Percentiles rank a stretch among this genome's conserved stretches.
phyloP scores from a whole-genome alignment of 35 echinoderm and acorn worm species.

The Patiria miniata region DNA sequence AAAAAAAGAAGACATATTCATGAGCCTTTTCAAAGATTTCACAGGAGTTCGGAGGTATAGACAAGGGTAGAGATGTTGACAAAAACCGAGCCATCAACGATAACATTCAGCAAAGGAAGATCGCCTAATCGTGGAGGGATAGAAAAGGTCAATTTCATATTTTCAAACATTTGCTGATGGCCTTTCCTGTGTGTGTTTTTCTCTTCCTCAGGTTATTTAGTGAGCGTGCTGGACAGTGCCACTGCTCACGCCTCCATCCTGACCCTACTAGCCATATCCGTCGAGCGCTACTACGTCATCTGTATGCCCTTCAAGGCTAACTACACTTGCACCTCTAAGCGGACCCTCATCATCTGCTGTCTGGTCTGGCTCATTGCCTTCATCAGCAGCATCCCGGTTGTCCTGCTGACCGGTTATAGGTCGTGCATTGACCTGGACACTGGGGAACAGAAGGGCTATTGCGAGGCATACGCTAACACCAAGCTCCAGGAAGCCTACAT shows the following conservation, averaged over 20 bases:
- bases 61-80: too few relatives aligned
- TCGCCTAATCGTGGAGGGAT: too few relatives aligned
- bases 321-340: slow-evolving; percentile 75
- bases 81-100: too few relatives aligned
- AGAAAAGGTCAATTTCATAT: too few relatives aligned
- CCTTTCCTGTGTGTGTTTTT: background rate
- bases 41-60: too few relatives aligned
- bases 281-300: slow-evolving; percentile 91
- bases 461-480: slow-evolving; percentile 14
- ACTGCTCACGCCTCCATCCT: slow-evolving; percentile 78
- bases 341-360: slow-evolving; percentile 74
- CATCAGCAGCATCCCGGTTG: slow-evolving; percentile 57
- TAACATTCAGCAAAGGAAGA: too few relatives aligned
- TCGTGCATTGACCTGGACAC: slow-evolving; percentile 27
- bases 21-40: too few relatives aligned
- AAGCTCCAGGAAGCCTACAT: slow-evolving; percentile 41
- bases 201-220: slow-evolving; percentile 71
- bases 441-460: slow-evolving; percentile 32
- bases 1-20: too few relatives aligned
- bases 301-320: slow-evolving; percentile 87
- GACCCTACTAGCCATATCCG: slow-evolving; percentile 79
- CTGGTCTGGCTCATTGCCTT: slow-evolving; percentile 71
- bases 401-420: slow-evolving; percentile 38
- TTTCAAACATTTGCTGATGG: too few relatives aligned
- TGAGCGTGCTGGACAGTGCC: slow-evolving; percentile 67